phyloP scores from a whole-genome alignment of 1,140 invertebrate species.

The Oppia nitens region DNA sequence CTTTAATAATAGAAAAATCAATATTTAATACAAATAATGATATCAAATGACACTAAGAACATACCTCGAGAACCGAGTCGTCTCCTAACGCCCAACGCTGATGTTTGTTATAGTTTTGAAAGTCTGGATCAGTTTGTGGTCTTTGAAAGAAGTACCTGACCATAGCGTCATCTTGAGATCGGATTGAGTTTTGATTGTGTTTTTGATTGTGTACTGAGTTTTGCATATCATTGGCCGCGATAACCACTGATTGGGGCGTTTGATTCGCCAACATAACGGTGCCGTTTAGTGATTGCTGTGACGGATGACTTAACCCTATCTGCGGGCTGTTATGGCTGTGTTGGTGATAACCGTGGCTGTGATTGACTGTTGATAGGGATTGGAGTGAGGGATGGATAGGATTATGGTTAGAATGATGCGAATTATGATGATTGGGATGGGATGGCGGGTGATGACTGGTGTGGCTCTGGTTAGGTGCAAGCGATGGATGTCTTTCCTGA shows the following conservation, averaged over 20 bases:
- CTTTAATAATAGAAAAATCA: constrained; percentile 27
- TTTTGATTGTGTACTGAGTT: neutral
- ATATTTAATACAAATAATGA: constrained; percentile 13
- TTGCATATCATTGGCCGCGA: neutral
- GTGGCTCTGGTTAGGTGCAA: too few relatives aligned
- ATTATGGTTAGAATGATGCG: neutral
- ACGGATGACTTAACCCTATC: too few relatives aligned
- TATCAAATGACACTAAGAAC: neutral
- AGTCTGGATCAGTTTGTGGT: constrained; percentile 51
- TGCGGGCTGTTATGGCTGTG: neutral
- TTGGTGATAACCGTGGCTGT: neutral
- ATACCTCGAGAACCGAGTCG: constrained; percentile 56
- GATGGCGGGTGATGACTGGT: too few relatives aligned
- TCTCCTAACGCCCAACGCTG: constrained; percentile 58
- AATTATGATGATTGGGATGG: neutral
- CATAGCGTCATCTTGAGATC: constrained; percentile 57
- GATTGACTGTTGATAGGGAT: neutral
- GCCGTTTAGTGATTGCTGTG: neutral
- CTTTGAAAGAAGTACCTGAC: constrained; percentile 73
- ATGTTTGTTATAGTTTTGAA: constrained; percentile 46
- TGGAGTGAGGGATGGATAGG: neutral
- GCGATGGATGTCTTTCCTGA: neutral
- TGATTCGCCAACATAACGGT: neutral
- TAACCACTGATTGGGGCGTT: neutral
- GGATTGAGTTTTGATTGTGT: constrained; percentile 1